A percentile compares a stretch with the other conserved stretches of the same genome.
Evolutionary conservation across 2,888 invertebrate species (phyloP).

Genomic region (Biston betularia): DNA sequence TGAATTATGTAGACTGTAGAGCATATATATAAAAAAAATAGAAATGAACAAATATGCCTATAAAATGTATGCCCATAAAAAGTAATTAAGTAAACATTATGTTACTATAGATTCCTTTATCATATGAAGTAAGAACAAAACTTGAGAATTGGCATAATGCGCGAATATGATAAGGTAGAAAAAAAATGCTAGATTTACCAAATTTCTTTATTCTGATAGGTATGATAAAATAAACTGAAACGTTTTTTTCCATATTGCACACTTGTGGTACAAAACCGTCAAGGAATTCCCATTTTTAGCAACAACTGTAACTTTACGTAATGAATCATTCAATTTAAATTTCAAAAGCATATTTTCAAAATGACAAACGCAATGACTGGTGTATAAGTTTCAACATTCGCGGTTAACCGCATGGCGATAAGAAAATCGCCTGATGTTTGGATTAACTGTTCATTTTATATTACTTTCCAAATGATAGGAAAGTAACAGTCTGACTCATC

Average conservation of each 20-base stretch:
- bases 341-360: conserved; percentile 30
- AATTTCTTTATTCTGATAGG: too few species aligned
- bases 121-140: too few species aligned
- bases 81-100: too few species aligned
- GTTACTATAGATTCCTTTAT: too few species aligned
- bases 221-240: neutral
- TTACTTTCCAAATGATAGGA: conserved; percentile 62
- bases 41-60: too few species aligned
- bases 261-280: conserved; percentile 31
- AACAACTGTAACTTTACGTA: conserved; percentile 4
- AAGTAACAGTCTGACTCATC: conserved; percentile 55
- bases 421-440: conserved; percentile 54
- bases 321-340: conserved; percentile 30
- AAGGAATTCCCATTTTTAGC: conserved; percentile 16
- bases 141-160: too few species aligned
- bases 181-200: too few species aligned
- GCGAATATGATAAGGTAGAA: too few species aligned
- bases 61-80: too few species aligned
- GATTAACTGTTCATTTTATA: conserved; percentile 60
- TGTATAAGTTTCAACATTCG: conserved; percentile 37
- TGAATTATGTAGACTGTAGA: too few species aligned
- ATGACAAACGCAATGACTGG: conserved; percentile 32
- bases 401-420: conserved; percentile 52
- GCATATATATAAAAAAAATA: too few species aligned
- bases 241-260: conserved; percentile 1